Conservation (phyloP, 2,113 vertebrate species). For the Perca fluviatilis region DNA sequence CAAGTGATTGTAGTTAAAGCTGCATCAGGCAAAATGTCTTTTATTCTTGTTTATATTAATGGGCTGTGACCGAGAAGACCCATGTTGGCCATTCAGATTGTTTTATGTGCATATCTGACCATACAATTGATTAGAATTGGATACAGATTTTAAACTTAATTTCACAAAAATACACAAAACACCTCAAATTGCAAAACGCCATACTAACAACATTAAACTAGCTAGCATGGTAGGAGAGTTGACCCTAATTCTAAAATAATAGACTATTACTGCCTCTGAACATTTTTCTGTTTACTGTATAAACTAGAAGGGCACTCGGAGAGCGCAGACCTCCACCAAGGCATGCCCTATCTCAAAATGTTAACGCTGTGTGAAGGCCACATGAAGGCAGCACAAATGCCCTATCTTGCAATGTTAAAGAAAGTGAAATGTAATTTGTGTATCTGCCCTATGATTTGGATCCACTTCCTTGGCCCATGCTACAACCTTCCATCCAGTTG, state of each 20-base stretch:
- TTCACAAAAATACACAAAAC: background rate
- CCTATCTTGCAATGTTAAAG: no score
- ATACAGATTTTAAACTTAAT: no score
- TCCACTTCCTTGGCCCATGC: no score
- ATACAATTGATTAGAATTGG: no score
- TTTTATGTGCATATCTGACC: background rate
- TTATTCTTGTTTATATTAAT: background rate
- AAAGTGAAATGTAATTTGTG: no score
- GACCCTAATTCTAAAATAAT: background rate
- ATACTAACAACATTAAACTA: background rate
- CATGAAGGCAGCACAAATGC: no score
- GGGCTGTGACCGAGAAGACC: background rate
- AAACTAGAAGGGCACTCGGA: no score
- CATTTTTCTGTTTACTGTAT: background rate
- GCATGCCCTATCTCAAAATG: no score
- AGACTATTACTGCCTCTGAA: background rate
- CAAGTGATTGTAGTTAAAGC: constrained; percentile 8
- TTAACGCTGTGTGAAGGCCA: no score
- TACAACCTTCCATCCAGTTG: no score
- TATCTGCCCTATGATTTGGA: no score
- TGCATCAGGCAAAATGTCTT: constrained; percentile 1
- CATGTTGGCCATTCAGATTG: background rate
- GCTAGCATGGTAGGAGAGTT: background rate
- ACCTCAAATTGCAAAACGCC: background rate
- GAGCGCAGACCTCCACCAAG: no score